phyloP scores from a whole-genome alignment of 1,140 invertebrate genomes.

The Bathynomus jamesi region DNA sequence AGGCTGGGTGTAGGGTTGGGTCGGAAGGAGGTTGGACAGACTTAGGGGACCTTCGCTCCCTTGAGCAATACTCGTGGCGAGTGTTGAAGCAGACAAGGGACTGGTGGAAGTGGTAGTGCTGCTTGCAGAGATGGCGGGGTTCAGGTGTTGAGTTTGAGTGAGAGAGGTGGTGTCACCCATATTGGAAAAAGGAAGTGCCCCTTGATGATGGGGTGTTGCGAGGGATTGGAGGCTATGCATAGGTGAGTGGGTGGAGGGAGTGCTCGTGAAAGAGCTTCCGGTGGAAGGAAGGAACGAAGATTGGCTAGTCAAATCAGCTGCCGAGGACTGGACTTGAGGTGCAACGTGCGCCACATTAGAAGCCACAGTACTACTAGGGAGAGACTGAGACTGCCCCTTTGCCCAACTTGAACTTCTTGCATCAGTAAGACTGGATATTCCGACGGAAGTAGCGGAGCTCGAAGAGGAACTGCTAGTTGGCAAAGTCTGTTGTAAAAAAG shows the following conservation, averaged over 20 bases:
- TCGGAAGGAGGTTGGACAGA: not conserved
- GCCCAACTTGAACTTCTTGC: too few relatives aligned
- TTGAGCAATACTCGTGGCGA: not conserved
- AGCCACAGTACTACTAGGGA: too few relatives aligned
- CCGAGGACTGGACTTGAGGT: constrained; percentile 13
- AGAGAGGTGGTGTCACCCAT: not conserved
- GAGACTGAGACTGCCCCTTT: too few relatives aligned
- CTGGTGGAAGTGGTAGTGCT: not conserved
- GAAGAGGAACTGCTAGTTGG: not conserved
- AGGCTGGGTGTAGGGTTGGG: not conserved
- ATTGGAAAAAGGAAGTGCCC: not conserved
- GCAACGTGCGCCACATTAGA: constrained; percentile 16
- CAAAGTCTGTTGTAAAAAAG: constrained; percentile 9
- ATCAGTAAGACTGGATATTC: too few relatives aligned
- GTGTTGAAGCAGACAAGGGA: not conserved
- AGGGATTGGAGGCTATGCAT: not conserved
- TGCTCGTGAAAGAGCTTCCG: not conserved
- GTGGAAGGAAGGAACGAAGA: constrained; percentile 7
- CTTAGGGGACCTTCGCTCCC: constrained; percentile 4
- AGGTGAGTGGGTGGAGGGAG: not conserved
- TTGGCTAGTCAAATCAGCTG: constrained; percentile 1
- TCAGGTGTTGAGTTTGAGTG: not conserved
- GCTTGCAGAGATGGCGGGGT: not conserved
- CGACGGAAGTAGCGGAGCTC: not conserved
- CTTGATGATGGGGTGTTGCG: not conserved